phyloP scores from a whole-genome alignment of 2,888 invertebrate species.

The Rotaria sp. region DNA sequence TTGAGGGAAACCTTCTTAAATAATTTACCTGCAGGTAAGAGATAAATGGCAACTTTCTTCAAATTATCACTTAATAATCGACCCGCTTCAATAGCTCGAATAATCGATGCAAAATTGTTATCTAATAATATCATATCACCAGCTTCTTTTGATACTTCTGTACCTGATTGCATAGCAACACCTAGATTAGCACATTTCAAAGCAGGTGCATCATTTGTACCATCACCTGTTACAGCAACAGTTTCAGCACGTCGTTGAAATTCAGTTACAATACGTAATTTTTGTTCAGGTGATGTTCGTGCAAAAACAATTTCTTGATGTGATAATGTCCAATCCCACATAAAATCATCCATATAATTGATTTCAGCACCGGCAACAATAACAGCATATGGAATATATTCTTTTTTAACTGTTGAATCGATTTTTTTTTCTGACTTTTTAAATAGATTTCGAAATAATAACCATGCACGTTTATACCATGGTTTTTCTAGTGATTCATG shows the following conservation, averaged over 20 bases:
- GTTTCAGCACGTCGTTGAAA: slow-evolving; percentile 32
- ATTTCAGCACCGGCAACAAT: slow-evolving; percentile 34
- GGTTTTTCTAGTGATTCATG: background rate
- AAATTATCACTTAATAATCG: slow-evolving; percentile 35
- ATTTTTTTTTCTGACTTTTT: background rate
- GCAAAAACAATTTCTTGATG: slow-evolving; percentile 38
- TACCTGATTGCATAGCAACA: slow-evolving; percentile 56
- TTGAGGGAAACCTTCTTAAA: no score
- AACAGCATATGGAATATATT: background rate
- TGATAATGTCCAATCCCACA: slow-evolving; percentile 28
- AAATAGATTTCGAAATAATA: background rate
- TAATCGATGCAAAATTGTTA: slow-evolving; percentile 45
- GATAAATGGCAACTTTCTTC: slow-evolving; percentile 34
- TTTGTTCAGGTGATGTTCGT: slow-evolving; percentile 38
- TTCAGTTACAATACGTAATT: slow-evolving; percentile 34
- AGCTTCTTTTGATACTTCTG: slow-evolving; percentile 73
- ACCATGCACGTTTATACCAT: background rate
- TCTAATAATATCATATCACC: slow-evolving; percentile 44
- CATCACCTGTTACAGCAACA: slow-evolving; percentile 37
- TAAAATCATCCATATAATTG: background rate
- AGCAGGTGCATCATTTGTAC: slow-evolving; percentile 38
- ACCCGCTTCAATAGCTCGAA: slow-evolving; percentile 40
- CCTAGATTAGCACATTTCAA: background rate
- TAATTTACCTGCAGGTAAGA: slow-evolving; percentile 32
- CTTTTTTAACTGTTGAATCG: background rate